Percentiles rank a stretch among this genome's conserved stretches.
These are phyloP conservation scores for Equus przewalskii DNA, from an alignment of 2,113 vertebrate species.

Conservation along the genomic window DNA sequence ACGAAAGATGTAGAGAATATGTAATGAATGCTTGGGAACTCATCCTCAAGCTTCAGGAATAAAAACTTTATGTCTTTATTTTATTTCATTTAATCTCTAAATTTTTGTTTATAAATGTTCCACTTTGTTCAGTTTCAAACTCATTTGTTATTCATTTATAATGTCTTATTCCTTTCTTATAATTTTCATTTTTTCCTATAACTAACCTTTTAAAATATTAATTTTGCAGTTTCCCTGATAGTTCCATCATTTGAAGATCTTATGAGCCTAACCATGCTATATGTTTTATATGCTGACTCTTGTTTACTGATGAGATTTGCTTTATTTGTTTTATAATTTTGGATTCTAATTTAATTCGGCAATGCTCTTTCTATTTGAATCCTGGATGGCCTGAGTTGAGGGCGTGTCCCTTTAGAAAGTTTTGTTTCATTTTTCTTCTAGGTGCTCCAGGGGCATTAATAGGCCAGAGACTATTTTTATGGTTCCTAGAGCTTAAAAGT, in stretches of 20 bases:
- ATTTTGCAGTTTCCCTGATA: background rate
- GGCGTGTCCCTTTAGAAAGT: background rate
- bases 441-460: background rate
- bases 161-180: background rate
- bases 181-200: background rate
- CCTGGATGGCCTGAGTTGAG: background rate
- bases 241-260: background rate
- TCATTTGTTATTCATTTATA: slow-evolving; percentile 22
- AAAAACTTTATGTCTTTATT: background rate
- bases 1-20: background rate
- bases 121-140: background rate
- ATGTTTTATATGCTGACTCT: background rate
- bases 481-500: background rate
- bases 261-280: background rate
- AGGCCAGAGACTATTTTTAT: slow-evolving; percentile 39
- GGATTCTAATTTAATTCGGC: background rate
- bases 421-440: background rate
- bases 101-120: background rate
- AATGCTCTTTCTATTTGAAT: background rate
- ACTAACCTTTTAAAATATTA: slow-evolving; percentile 17
- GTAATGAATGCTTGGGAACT: background rate
- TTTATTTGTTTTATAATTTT: slow-evolving; percentile 24
- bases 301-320: background rate
- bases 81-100: slow-evolving; percentile 5
- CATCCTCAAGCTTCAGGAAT: background rate